These are phyloP conservation scores for Montipora capitata DNA, from an alignment of 92 coral and sea anemone genomes.

Conservation along the genomic window DNA sequence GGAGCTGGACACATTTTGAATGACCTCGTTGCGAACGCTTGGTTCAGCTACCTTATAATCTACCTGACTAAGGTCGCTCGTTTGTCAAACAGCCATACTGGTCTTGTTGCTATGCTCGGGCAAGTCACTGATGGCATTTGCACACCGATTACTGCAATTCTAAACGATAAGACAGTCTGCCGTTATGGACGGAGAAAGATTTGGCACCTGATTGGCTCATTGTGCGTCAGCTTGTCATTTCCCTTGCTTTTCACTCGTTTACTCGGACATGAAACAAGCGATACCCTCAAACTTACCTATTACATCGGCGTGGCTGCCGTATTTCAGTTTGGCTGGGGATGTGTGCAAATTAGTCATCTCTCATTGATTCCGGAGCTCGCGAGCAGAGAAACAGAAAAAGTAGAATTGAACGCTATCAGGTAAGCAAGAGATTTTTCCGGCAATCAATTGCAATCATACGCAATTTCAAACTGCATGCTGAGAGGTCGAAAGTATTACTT, in stretches of 20 bases:
- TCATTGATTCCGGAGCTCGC: slow-evolving; percentile 91
- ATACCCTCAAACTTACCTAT: slow-evolving; percentile 78
- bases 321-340: slow-evolving; percentile 96
- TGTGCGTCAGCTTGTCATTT: slow-evolving; percentile 72
- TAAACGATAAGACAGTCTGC: slow-evolving; percentile 91
- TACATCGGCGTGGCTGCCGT: slow-evolving; percentile 85
- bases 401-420: slow-evolving; percentile 90
- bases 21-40: slow-evolving; percentile 90
- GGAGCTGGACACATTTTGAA: slow-evolving; percentile 90
- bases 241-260: slow-evolving; percentile 83
- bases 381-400: slow-evolving; percentile 76
- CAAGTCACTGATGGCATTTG: slow-evolving; percentile 87
- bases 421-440: slow-evolving; percentile 14
- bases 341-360: slow-evolving; percentile 89
- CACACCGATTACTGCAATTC: slow-evolving; percentile 89
- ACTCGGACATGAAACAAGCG: slow-evolving; percentile 70
- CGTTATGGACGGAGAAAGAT: slow-evolving; percentile 90
- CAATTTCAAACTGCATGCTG: too few species aligned
- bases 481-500: too few species aligned
- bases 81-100: slow-evolving; percentile 84
- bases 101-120: slow-evolving; percentile 84
- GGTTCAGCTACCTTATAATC: slow-evolving; percentile 90
- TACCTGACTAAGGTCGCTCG: slow-evolving; percentile 90
- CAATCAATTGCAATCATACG: too few species aligned
- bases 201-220: slow-evolving; percentile 88